phyloP scores from a whole-genome alignment of 2,113 vertebrate species.

The Gracilinanus agilis region DNA sequence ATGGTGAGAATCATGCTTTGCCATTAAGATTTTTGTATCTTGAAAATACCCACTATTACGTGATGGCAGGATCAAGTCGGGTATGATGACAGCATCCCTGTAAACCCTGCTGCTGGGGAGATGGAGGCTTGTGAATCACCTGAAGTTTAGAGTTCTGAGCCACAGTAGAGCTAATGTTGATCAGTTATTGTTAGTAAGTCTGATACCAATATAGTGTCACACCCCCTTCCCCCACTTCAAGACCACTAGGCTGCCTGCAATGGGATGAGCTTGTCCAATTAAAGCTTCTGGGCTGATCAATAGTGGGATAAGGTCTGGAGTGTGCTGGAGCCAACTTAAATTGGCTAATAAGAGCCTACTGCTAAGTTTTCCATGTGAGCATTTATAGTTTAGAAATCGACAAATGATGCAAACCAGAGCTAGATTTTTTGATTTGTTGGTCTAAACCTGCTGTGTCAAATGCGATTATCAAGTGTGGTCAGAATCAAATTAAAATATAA shows the following conservation, averaged over 20 bases:
- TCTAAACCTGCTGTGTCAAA: not conserved
- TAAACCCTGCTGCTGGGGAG: not conserved
- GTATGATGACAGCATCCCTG: not conserved
- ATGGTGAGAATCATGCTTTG: not conserved
- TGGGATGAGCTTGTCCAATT: not conserved
- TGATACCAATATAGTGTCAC: not conserved
- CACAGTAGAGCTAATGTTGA: not conserved
- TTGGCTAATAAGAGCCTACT: not conserved
- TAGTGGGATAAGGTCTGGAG: not conserved
- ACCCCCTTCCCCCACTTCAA: not conserved
- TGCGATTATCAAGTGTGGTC: not conserved
- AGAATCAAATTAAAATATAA: not conserved
- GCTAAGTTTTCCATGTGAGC: not conserved
- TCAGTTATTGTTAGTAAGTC: not conserved
- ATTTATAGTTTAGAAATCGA: not conserved
- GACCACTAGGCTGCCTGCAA: not conserved
- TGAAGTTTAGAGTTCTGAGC: not conserved
- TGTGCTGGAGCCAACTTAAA: not conserved
- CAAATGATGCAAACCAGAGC: not conserved
- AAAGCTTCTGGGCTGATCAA: not conserved
- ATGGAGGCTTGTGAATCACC: not conserved
- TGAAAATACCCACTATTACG: too few relatives aligned
- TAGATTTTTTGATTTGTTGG: not conserved
- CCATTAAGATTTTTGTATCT: accelerated
- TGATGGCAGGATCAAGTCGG: not conserved